Conservation (phyloP, 2,888 invertebrate genomes). For the Chrysolina haemoptera region DNA sequence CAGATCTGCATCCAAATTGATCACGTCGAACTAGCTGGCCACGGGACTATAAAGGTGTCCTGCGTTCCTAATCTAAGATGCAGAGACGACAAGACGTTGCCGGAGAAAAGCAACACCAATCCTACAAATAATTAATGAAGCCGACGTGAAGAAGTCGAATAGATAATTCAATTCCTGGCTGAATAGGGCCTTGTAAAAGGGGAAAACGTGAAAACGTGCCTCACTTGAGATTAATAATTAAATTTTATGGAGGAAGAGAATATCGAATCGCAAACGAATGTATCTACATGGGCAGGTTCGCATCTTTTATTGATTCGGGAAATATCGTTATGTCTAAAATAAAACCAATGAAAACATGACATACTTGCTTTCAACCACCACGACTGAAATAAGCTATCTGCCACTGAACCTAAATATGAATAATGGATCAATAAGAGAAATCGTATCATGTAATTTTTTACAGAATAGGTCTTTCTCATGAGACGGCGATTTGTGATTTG, state of each 20-base stretch:
- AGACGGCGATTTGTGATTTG: too few species aligned
- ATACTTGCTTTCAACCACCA: not conserved
- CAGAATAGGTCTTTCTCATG: too few species aligned
- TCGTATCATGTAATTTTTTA: too few species aligned
- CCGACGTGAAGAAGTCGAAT: slow-evolving; percentile 22
- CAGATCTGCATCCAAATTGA: too few species aligned
- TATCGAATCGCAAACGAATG: not conserved
- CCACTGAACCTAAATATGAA: too few species aligned
- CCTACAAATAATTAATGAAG: slow-evolving; percentile 21
- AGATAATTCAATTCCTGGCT: slow-evolving; percentile 27
- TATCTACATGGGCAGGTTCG: not conserved
- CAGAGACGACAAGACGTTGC: slow-evolving; percentile 6
- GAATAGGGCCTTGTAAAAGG: slow-evolving; percentile 3
- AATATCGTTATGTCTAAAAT: not conserved
- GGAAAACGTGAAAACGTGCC: slow-evolving; percentile 11
- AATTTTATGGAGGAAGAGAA: not conserved
- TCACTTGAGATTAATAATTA: slow-evolving; percentile 5
- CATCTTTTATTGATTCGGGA: not conserved
- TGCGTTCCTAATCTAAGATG: not conserved
- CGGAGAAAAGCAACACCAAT: slow-evolving; percentile 15
- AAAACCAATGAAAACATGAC: not conserved
- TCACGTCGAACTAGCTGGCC: too few species aligned
- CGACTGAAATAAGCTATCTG: not conserved
- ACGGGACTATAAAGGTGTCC: too few species aligned
- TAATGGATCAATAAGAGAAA: too few species aligned